Base-by-base conservation (phyloP, 1,140 invertebrate genomes). In the Thrips palmi region DNA sequence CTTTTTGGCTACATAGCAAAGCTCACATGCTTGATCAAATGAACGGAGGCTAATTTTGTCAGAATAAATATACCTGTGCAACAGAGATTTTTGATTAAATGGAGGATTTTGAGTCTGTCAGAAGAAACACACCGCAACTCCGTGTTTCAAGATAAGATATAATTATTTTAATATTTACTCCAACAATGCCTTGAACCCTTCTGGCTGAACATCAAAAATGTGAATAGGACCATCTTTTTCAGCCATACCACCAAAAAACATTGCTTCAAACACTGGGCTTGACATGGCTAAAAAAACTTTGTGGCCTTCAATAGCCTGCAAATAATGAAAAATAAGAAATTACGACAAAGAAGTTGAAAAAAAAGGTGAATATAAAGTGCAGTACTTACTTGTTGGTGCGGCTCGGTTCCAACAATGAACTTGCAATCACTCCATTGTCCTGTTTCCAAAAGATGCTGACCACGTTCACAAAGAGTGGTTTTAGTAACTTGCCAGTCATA, bases 1-100 rank as follows among this genome's bases (percentile, higher is more conserved):
- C 48, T 87, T 87, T 48, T 86, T 86, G 10, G 81, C 81, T 37
- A 77, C 80, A 55, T 85, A 84, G 52, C 79, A 86, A 10, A 86
- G 56, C 45, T 86, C 79, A 56, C 79, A 84, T 0, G 79, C 81
- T 49, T 83, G 71, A 46, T 84, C 79, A 52, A 83, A 83, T 5
- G 77, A 79, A 34, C 66, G 67, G 7, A 86, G 66, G 42, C 74
- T 71, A 28, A 84, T 75, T 45, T 73, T 65, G 47, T 84, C 80
- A 7, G 76, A 79, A 49, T 86, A 87, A 31, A 87, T 80, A 46
- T 83, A 86, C 47, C 74, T 76, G 53, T n/a, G n/a, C n/a, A n/a
- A n/a, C n/a, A n/a, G n/a, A n/a, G n/a, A n/a, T n/a, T n/a, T n/a
- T n/a, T n/a, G n/a, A n/a, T n/a, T n/a, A n/a, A n/a, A n/a, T n/a